Conservation (phyloP, 2,113 vertebrate genomes). For the Burhinus bistriatus region DNA sequence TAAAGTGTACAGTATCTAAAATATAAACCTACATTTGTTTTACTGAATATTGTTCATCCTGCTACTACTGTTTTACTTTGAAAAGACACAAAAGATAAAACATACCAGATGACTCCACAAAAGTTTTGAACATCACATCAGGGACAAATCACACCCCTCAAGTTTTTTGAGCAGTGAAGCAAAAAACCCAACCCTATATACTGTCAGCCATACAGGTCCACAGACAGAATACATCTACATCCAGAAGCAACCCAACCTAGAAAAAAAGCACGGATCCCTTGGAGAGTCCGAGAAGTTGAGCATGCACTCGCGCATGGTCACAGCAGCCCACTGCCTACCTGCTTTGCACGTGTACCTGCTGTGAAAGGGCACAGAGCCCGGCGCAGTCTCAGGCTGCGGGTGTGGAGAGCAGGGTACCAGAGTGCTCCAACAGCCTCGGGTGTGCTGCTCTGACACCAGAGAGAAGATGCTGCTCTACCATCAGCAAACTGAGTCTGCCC, state of each 20-base stretch:
- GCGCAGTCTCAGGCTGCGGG: fast-evolving
- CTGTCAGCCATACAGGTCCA: background rate
- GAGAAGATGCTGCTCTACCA: background rate
- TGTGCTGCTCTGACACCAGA: background rate
- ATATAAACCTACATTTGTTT: background rate
- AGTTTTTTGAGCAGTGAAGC: background rate
- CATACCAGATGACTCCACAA: fast-evolving
- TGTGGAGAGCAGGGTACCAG: background rate
- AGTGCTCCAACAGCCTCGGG: background rate
- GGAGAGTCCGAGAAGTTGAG: background rate
- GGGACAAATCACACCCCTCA: fast-evolving
- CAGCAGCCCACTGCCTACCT: fast-evolving
- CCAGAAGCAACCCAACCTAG: background rate
- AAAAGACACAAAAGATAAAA: background rate
- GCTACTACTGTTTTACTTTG: background rate
- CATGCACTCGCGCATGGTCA: fast-evolving
- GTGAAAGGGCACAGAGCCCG: fast-evolving
- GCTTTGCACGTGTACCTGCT: fast-evolving
- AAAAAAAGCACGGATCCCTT: background rate
- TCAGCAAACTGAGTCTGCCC: background rate
- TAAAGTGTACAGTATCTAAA: background rate
- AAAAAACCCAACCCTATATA: background rate
- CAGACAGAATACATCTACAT: background rate
- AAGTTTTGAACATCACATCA: background rate
- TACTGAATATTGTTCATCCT: background rate